A percentile compares a stretch with the other conserved stretches of the same genome.
phyloP scores from a whole-genome alignment of 2,888 invertebrate species.

The Meiosimyza decipiens region DNA sequence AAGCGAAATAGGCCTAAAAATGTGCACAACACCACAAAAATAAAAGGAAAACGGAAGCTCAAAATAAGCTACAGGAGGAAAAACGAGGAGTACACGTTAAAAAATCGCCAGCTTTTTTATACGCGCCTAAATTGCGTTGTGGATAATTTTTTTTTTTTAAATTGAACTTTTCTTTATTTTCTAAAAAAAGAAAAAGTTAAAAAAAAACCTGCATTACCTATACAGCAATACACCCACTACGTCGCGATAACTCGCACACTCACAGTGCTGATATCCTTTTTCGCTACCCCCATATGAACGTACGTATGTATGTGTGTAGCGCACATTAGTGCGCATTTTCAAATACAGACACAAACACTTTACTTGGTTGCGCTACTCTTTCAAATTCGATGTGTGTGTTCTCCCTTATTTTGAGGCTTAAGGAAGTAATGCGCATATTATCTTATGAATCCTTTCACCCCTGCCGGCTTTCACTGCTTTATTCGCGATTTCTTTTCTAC shows the following conservation, averaged over 20 bases:
- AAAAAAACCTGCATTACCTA: neutral
- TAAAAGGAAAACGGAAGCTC: neutral
- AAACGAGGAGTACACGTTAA: neutral
- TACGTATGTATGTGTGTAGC: constrained; percentile 32
- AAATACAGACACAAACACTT: constrained; percentile 47
- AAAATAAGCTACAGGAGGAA: neutral
- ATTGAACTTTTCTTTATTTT: neutral
- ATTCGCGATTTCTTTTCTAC: too few relatives aligned
- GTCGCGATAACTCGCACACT: too few relatives aligned
- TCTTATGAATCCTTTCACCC: too few relatives aligned
- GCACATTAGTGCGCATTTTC: constrained; percentile 61
- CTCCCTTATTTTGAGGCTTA: neutral
- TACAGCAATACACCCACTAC: neutral
- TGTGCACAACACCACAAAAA: neutral
- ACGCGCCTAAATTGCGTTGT: neutral
- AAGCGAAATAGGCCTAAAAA: constrained; percentile 47
- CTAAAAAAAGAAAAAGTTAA: neutral
- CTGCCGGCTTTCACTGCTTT: too few relatives aligned
- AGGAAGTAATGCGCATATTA: neutral
- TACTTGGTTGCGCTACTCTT: neutral
- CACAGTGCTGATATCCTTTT: too few relatives aligned
- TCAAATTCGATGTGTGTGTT: neutral
- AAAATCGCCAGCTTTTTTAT: neutral
- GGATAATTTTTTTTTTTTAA: neutral
- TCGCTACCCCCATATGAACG: too few relatives aligned